Conservation (phyloP, 2,888 invertebrate species). For the Tenthredo livida region DNA sequence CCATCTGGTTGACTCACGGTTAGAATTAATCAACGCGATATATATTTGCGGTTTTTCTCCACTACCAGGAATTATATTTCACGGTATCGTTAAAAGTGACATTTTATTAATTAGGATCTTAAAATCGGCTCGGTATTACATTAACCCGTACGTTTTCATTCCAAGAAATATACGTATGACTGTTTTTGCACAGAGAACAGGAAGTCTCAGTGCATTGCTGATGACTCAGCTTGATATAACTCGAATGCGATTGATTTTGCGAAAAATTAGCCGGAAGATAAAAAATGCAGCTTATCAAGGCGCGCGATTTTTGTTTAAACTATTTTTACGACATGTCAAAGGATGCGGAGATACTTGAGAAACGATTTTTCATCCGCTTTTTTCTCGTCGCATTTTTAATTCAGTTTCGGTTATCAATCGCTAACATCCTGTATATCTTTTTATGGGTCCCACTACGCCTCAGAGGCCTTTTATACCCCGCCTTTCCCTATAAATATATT, state of each 20-base stretch:
- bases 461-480: no score
- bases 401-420: neutral
- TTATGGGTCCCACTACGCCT: no score
- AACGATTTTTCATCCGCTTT: slow-evolving; percentile 63
- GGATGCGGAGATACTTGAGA: slow-evolving; percentile 52
- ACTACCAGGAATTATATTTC: neutral
- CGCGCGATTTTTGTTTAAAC: neutral
- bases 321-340: neutral
- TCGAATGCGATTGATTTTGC: neutral
- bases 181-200: neutral
- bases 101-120: slow-evolving; percentile 41
- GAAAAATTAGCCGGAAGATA: neutral
- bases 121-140: neutral
- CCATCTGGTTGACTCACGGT: neutral
- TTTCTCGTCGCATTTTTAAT: no score
- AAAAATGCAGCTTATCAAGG: neutral
- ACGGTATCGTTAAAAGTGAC: slow-evolving; percentile 20
- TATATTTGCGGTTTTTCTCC: slow-evolving; percentile 17
- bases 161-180: neutral
- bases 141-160: neutral
- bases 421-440: neutral
- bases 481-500: no score
- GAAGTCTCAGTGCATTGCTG: neutral
- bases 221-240: neutral
- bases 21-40: neutral